Conservation (phyloP, 1,140 invertebrate genomes). For the Rhopalosiphum padi region DNA sequence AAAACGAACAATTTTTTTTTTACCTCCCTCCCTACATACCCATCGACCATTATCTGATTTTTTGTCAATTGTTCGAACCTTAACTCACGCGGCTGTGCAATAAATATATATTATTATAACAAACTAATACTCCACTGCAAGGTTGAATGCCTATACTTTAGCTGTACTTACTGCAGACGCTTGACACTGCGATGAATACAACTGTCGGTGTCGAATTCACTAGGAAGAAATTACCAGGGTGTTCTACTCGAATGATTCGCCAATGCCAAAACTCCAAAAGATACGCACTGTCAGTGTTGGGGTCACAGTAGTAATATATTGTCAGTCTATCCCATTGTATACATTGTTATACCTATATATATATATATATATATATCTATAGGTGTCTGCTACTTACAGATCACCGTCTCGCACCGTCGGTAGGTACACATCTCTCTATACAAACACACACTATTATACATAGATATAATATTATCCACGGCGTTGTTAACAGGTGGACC, state of each 20-base stretch:
- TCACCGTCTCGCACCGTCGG: neutral
- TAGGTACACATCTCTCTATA: neutral
- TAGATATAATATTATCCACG: neutral
- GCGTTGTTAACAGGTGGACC: neutral
- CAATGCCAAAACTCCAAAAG: constrained; percentile 10
- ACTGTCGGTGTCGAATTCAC: neutral
- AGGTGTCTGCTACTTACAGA: neutral
- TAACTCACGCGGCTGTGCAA: neutral
- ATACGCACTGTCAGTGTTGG: constrained; percentile 19
- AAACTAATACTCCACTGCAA: neutral
- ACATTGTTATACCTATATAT: neutral
- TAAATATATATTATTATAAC: no score
- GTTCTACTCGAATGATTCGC: constrained; percentile 37
- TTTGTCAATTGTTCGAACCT: neutral
- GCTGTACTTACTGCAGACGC: neutral
- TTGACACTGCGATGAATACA: neutral
- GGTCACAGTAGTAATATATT: neutral
- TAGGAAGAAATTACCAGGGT: constrained; percentile 22
- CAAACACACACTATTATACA: neutral
- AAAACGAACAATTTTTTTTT: constrained; percentile 5
- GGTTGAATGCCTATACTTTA: neutral
- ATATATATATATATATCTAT: neutral
- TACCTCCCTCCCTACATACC: neutral
- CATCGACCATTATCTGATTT: neutral
- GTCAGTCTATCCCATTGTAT: neutral